Base-by-base conservation (phyloP, 2,113 vertebrate genomes). In the Sprattus sprattus region DNA sequence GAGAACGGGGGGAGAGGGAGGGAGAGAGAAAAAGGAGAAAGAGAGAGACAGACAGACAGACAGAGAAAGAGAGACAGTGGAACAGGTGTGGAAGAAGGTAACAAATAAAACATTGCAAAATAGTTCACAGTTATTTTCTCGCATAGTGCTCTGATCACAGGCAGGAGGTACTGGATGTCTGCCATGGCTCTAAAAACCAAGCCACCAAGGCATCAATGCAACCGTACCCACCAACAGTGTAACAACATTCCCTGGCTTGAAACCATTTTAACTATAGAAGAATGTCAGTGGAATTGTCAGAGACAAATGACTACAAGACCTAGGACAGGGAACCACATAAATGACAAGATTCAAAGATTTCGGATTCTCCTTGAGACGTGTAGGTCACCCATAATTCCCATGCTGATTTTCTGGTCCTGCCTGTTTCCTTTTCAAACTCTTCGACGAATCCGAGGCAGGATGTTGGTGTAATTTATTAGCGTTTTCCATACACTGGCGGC, bases 121-220 rank as follows among this genome's bases (percentile, higher is more conserved):
- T n/a, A n/a, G n/a, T n/a, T 47, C 93, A 92, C 88, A 99, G 94
- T 92, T 25, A 99, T 93, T 87, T 96, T 96, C 92, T 99, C 92
- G 0, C 99, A 99, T 92, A 99, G 95, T 86, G 97, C 91, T 54
- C 52, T 18, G 52, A 54, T 54, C 52, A 54, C 52, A 54, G 0
- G 97, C 97, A 54, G 97, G 39, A 99, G 91, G 89, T 95, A 99
- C 92, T 99, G 98, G 91, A 99, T 99, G 90, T 99, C 98, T 75
- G 91, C 93, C 93, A 96, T 91, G 47, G 94, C 95, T 96, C 82
- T 39, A 57, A 54, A 32, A 83, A 84, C 3, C 25, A 11, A 86
- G 13, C 44, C 44, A 82, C 11, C 7, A 18, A 81, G 16, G 22
- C 39, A 85, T 22, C 9, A 47, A 52, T 45, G 39, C 64, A 67